phyloP scores from a whole-genome alignment of 2,113 vertebrate genomes.

The Potamarius usumacintae region DNA sequence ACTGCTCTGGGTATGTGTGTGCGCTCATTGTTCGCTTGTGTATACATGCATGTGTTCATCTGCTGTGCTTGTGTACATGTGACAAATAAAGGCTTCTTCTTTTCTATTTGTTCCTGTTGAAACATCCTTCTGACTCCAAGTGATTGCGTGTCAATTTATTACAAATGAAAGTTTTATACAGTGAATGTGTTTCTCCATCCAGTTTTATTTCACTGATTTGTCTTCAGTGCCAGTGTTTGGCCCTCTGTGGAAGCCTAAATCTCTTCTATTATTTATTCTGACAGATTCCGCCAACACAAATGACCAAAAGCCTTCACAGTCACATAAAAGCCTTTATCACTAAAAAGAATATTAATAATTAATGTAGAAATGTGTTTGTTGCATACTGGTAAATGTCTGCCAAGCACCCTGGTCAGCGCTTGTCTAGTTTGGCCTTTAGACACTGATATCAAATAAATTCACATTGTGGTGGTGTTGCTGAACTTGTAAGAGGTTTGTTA shows the following conservation, averaged over 20 bases:
- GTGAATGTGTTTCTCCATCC: background rate
- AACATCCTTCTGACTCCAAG: background rate
- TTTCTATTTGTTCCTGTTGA: background rate
- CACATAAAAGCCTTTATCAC: background rate
- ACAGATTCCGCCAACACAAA: conserved; percentile 10
- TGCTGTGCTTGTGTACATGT: too few relatives aligned
- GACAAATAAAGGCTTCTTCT: too few relatives aligned
- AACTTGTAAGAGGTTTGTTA: background rate
- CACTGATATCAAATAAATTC: background rate
- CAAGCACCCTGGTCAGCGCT: background rate
- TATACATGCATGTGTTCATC: too few relatives aligned
- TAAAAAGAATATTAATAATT: background rate
- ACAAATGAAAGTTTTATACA: background rate
- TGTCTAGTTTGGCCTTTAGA: background rate
- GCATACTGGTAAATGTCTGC: background rate
- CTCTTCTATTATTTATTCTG: conserved; percentile 1
- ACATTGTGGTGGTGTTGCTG: background rate
- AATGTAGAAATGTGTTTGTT: background rate
- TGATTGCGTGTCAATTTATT: background rate
- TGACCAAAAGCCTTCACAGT: background rate
- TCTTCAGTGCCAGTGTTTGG: background rate
- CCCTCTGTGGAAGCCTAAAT: background rate
- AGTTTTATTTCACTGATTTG: conserved; percentile 7
- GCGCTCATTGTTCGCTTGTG: too few relatives aligned
- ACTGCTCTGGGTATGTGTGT: too few relatives aligned